phyloP scores from a whole-genome alignment of 2,797 vertebrate genomes.

The Cyclopterus lumpus region DNA sequence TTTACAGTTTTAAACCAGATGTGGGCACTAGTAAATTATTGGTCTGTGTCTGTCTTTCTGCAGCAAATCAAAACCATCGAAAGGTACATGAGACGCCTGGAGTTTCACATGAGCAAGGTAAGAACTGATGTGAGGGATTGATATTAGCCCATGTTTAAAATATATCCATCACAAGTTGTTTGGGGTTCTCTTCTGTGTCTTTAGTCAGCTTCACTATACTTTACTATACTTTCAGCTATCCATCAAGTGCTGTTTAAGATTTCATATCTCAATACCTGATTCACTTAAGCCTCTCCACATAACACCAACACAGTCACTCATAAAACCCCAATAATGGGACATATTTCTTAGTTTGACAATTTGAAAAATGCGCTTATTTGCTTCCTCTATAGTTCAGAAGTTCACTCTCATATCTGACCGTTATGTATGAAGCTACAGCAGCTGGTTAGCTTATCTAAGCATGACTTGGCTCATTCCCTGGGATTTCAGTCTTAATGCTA shows the following conservation, averaged over 20 bases:
- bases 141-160: background rate
- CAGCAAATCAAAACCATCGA: conserved; percentile 99
- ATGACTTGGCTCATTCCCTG: background rate
- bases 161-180: background rate
- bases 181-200: background rate
- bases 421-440: background rate
- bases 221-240: background rate
- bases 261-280: background rate
- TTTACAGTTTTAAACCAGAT: conserved; percentile 16
- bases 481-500: background rate
- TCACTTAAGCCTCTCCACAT: conserved; percentile 4
- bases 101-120: conserved; percentile 99
- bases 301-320: background rate
- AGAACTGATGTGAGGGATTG: background rate
- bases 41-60: conserved; percentile 50
- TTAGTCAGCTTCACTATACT: background rate
- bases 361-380: background rate
- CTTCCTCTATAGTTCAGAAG: background rate
- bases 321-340: background rate
- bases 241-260: background rate
- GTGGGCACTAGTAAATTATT: background rate
- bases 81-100: conserved; percentile 95
- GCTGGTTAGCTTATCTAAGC: background rate
- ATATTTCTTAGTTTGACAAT: background rate
- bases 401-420: background rate